Evolutionary conservation across 2,113 vertebrate species (phyloP), one percentile per base, ranked within the genome.

Genomic region (Chauna torquata): DNA sequence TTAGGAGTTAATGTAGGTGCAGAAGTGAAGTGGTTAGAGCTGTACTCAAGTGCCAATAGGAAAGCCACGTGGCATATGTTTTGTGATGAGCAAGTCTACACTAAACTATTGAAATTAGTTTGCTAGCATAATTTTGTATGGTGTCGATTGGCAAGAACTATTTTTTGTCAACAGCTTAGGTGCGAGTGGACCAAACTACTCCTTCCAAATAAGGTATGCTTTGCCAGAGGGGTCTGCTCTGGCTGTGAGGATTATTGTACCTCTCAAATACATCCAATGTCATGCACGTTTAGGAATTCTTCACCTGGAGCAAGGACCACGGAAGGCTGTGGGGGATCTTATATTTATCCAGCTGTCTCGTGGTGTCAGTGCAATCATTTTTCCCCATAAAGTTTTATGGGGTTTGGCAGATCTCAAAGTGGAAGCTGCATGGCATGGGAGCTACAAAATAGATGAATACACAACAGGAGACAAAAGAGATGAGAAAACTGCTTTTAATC

Each of bases 181-280:
- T 58, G 19, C 25, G 62, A 54, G 28, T 30, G 30, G 38, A 15
- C 38, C 55, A n/a, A 85, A 32, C 10, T 20, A 16, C 40, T 59
- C 1, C 0, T 57, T 71, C 74, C 34, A 16, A n/a, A 62, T 52
- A 42, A 61, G 42, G 11, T 20, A 24, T 1, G 2, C 38, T 81
- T 15, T 23, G 24, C 52, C 42, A 27, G 30, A 8, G 38, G 68
- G 34, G 8, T 40, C 78, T 64, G 55, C 22, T 65, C 49, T 75
- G 55, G 20, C 76, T 64, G 8, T 12, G 6, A 10, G 23, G 19
- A 17, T 23, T 45, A 8, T 18, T 54, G 2, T 83, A n/a, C 14
- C 40, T 65, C 90, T 64, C 16, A 28, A 55, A 76, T 14, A 9
- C 23, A 54, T 54, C 38, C n/a, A 70, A 1, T 1, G 0, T 32